phyloP scores from a whole-genome alignment of 2,888 invertebrate genomes.

The Lymantria dispar region DNA sequence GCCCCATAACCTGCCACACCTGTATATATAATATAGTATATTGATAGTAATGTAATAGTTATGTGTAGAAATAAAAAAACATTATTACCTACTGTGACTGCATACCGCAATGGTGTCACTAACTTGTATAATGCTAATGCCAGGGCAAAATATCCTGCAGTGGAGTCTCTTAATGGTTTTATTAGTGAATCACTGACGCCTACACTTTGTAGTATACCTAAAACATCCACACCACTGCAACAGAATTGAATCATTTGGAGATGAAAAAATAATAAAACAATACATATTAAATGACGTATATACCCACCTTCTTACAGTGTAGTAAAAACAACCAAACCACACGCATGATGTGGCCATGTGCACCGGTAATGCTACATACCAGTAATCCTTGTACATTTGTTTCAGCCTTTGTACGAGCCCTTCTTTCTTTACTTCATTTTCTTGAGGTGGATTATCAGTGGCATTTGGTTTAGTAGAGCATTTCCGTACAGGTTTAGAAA shows the following conservation, averaged over 20 bases:
- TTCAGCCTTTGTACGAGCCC: slow-evolving; percentile 92
- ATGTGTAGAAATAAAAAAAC: not conserved
- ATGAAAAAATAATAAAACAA: not conserved
- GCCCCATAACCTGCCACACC: too few relatives aligned
- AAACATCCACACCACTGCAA: slow-evolving; percentile 95
- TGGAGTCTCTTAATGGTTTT: slow-evolving; percentile 88
- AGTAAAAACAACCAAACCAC: slow-evolving; percentile 96
- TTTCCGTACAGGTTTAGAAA: slow-evolving; percentile 34
- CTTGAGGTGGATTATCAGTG: slow-evolving; percentile 29
- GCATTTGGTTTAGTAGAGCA: slow-evolving; percentile 39
- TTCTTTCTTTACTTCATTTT: slow-evolving; percentile 64
- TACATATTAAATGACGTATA: not conserved
- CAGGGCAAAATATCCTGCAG: slow-evolving; percentile 94
- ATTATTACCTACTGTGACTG: slow-evolving; percentile 92
- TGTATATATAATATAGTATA: too few relatives aligned
- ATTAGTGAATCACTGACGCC: slow-evolving; percentile 91
- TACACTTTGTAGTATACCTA: slow-evolving; percentile 88
- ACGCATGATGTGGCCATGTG: slow-evolving; percentile 93
- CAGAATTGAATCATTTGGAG: slow-evolving; percentile 13
- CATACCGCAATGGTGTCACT: slow-evolving; percentile 94
- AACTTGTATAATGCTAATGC: slow-evolving; percentile 97
- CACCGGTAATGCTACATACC: slow-evolving; percentile 97
- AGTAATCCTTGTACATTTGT: slow-evolving; percentile 96
- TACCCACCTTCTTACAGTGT: slow-evolving; percentile 90
- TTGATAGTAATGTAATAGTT: not conserved